Evolutionary conservation across 1,140 invertebrate species (phyloP).

Genomic region (Ostrea denselamellosa): DNA sequence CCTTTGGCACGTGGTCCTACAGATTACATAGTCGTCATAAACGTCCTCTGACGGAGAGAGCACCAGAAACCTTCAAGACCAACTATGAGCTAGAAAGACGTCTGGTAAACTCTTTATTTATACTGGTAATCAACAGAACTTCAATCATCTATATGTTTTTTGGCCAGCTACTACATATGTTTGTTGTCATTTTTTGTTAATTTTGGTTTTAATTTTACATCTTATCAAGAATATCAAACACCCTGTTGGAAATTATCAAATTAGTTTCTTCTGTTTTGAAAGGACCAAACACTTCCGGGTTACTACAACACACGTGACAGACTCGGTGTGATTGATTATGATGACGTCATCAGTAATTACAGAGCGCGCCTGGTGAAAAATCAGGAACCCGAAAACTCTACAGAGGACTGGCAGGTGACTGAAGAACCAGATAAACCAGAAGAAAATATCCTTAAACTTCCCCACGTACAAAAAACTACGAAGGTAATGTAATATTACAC

Average conservation of each 20-base stretch:
- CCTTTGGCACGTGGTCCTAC: conserved; percentile 51
- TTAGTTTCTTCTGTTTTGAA: conserved; percentile 13
- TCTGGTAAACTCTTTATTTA: conserved; percentile 49
- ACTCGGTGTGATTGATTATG: conserved; percentile 65
- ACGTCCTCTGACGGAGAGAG: conserved; percentile 7
- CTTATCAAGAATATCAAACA: no score
- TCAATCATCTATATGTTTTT: not conserved
- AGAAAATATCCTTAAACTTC: conserved; percentile 34
- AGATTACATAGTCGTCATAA: conserved; percentile 34
- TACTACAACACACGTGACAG: conserved; percentile 60
- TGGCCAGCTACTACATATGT: no score
- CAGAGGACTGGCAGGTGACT: not conserved
- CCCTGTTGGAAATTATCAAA: no score
- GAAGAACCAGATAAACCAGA: not conserved
- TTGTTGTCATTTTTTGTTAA: not conserved
- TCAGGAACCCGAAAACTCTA: conserved; percentile 30
- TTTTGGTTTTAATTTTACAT: no score
- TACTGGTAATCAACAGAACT: not conserved
- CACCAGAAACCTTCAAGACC: conserved; percentile 54
- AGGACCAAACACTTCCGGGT: conserved; percentile 66
- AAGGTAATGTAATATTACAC: conserved; percentile 7
- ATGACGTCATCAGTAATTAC: conserved; percentile 61
- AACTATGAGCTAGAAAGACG: conserved; percentile 59
- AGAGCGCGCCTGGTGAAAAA: conserved; percentile 49
- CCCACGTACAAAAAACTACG: conserved; percentile 49